phyloP scores from a whole-genome alignment of 2,113 vertebrate species.

The Barbus barbus region DNA sequence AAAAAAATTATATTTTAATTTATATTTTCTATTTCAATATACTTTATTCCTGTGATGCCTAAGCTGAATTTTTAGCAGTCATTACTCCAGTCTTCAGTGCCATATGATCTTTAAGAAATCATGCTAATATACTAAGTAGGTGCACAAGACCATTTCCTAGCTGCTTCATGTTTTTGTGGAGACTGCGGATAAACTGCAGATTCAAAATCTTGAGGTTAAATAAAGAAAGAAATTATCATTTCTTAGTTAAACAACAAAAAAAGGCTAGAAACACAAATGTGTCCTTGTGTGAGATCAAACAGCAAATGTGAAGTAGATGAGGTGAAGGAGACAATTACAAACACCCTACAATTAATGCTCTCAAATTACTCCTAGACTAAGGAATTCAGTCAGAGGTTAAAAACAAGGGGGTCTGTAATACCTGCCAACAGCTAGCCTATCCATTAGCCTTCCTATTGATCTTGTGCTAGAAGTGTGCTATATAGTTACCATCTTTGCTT shows the following conservation, averaged over 20 bases:
- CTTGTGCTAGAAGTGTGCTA: neutral
- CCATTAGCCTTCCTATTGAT: neutral
- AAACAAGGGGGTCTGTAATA: neutral
- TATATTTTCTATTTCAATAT: neutral
- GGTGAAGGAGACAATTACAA: neutral
- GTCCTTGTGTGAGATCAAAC: neutral
- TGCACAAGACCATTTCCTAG: neutral
- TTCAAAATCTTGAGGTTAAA: too few species aligned
- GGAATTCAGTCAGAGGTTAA: neutral
- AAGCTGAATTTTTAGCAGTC: too few species aligned
- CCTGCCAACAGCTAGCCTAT: neutral
- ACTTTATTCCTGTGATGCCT: too few species aligned
- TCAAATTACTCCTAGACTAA: slow-evolving; percentile 34
- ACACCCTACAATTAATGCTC: neutral
- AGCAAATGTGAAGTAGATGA: slow-evolving; percentile 30
- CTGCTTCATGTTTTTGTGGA: too few species aligned
- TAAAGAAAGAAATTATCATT: too few species aligned
- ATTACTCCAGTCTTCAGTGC: too few species aligned
- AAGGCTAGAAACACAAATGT: neutral
- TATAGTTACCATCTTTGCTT: neutral
- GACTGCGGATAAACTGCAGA: too few species aligned
- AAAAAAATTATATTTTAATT: neutral
- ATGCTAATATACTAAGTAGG: neutral
- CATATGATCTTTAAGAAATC: neutral
- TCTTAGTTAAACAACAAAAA: neutral